A percentile compares a stretch with the other conserved stretches of the same genome.
These are phyloP conservation scores for Lamprologus callipterus DNA, from an alignment of 2,113 vertebrate species.

Conservation along the genomic window DNA sequence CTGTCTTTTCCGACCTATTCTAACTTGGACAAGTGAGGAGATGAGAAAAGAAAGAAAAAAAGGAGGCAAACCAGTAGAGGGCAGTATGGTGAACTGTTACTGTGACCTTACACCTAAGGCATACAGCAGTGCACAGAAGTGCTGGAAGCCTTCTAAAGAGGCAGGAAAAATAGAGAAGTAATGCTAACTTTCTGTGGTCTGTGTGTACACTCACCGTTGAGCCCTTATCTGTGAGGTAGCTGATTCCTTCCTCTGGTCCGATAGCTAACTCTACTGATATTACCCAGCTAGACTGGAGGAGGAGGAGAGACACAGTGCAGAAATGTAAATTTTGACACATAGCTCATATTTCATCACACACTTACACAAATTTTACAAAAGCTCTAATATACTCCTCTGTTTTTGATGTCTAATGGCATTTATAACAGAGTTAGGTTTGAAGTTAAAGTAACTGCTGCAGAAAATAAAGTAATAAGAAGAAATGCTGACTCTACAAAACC, in stretches of 20 bases:
- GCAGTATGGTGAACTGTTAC: background rate
- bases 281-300: slow-evolving; percentile 91
- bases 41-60: background rate
- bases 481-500: background rate
- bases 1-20: background rate
- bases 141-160: background rate
- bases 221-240: slow-evolving; percentile 98
- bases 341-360: background rate
- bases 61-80: slow-evolving; percentile 1
- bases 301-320: background rate
- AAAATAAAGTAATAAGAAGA: background rate
- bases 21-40: background rate
- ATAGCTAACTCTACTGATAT: slow-evolving; percentile 97
- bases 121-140: background rate
- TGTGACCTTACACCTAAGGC: background rate
- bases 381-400: background rate
- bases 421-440: background rate
- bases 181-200: background rate
- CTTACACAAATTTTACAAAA: background rate
- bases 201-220: slow-evolving; percentile 79
- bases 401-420: background rate
- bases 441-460: background rate
- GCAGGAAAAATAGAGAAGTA: background rate
- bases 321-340: background rate
- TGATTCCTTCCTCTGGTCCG: slow-evolving; percentile 97